Base-by-base conservation (phyloP, 2,888 invertebrate species). In the Muscina levida region DNA sequence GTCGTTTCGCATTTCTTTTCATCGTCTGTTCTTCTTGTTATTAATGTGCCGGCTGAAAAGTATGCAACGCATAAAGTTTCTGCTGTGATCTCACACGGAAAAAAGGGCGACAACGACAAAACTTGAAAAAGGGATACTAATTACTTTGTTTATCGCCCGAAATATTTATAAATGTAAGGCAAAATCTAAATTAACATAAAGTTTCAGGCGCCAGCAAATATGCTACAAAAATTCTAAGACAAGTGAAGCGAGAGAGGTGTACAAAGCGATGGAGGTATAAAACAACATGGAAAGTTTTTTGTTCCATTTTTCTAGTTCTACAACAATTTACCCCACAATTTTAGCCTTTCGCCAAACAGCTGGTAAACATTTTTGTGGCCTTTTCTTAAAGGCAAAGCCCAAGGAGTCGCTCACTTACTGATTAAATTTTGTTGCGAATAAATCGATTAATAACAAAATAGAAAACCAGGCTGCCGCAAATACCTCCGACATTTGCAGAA, bases 61-160 rank as follows among this genome's bases (percentile, higher is more conserved):
- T 31, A 5, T 31, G 4, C 31, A 3, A 31, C 8, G 4, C 31
- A 3, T 31, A n/a, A 5, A 31, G 31, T 8, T 8, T 31, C 8
- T 31, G 31, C 31, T 31, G 65, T 46, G 62, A 62, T 44, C 42
- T 44, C 62, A 62, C 44, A 13, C 13, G 62, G 19, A 19, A 5
- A 51, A 51, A 39, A 5, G n/a, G 19, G 44, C 19, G 51, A 51
- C 19, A 44, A 31, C 3, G 19, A 24, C 22, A 53, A 24, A 68
- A 39, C 31, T 67, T 19, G 5, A 26, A 31, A 39, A 53, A 24
- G 59, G 17, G 39, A 13, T 51, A 26, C 68, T 56, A 76, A 76
- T 76, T 70, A 70, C 70, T 76, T 76, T 76, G 65, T 70, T 75
- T 75, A 70, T 62, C 39, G 56, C 22, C 22, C n/a, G 53, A 76